phyloP scores from a whole-genome alignment of 64 coral and sea anemone genomes.

The Dendronephthya gigantea region DNA sequence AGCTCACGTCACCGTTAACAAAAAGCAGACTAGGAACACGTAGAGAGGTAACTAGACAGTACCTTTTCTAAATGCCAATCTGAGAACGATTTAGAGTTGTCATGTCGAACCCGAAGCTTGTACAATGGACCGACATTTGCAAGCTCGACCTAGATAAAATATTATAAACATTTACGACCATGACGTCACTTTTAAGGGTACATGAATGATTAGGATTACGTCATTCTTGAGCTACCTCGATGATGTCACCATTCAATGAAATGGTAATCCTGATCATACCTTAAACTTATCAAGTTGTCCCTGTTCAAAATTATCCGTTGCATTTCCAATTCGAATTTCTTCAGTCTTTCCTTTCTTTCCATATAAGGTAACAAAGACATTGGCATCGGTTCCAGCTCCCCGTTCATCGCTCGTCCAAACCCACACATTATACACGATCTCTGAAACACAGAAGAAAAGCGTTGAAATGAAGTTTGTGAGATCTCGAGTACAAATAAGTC shows the following conservation, averaged over 20 bases:
- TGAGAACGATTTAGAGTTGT: slow-evolving; percentile 84
- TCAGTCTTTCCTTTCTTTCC: slow-evolving; percentile 90
- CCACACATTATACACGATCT: slow-evolving; percentile 81
- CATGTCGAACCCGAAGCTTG: slow-evolving; percentile 74
- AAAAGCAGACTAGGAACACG: too few species aligned
- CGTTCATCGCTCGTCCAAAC: slow-evolving; percentile 76
- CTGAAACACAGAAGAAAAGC: slow-evolving; percentile 8
- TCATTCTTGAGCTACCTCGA: background rate
- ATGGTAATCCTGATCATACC: too few species aligned
- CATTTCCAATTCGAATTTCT: slow-evolving; percentile 60
- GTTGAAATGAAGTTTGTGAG: too few species aligned
- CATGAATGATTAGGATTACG: too few species aligned
- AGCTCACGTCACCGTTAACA: too few species aligned
- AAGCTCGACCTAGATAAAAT: slow-evolving; percentile 59
- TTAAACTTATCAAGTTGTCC: slow-evolving; percentile 97
- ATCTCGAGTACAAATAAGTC: too few species aligned
- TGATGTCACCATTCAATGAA: too few species aligned
- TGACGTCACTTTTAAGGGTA: too few species aligned
- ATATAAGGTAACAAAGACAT: slow-evolving; percentile 79
- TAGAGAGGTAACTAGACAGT: background rate
- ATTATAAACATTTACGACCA: too few species aligned
- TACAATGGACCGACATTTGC: slow-evolving; percentile 64
- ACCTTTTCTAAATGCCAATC: slow-evolving; percentile 98
- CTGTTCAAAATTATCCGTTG: slow-evolving; percentile 92
- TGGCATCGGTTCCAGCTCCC: slow-evolving; percentile 89